Conservation (phyloP, 2,888 invertebrate species). For the Napeogenes inachia region DNA sequence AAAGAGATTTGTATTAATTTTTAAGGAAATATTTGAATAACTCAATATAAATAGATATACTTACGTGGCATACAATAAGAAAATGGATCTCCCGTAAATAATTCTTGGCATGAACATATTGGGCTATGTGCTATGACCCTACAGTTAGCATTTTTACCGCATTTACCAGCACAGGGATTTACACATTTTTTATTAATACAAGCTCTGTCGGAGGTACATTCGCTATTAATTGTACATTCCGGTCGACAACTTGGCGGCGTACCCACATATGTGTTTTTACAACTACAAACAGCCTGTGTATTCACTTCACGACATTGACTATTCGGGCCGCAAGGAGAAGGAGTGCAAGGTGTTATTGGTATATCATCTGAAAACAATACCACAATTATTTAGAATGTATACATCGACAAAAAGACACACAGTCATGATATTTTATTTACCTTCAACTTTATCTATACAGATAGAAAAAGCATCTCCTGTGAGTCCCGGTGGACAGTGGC, state of each 20-base stretch:
- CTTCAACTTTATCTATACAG: slow-evolving; percentile 72
- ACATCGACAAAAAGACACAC: background rate
- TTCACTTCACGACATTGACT: slow-evolving; percentile 83
- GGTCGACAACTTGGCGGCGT: slow-evolving; percentile 88
- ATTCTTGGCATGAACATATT: slow-evolving; percentile 84
- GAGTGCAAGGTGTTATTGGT: slow-evolving; percentile 78
- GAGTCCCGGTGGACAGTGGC: slow-evolving; percentile 82
- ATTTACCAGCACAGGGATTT: slow-evolving; percentile 87
- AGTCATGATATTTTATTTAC: slow-evolving; percentile 40
- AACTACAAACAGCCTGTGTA: slow-evolving; percentile 84
- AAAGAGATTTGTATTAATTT: background rate
- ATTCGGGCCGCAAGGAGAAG: slow-evolving; percentile 89
- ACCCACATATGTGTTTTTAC: slow-evolving; percentile 83
- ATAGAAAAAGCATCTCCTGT: slow-evolving; percentile 83
- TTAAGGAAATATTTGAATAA: background rate
- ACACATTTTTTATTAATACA: slow-evolving; percentile 87
- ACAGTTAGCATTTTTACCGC: slow-evolving; percentile 87
- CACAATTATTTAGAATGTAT: slow-evolving; percentile 2
- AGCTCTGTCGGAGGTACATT: slow-evolving; percentile 85
- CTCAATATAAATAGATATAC: slow-evolving; percentile 27
- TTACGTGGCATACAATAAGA: slow-evolving; percentile 75
- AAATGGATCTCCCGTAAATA: slow-evolving; percentile 88
- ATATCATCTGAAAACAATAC: slow-evolving; percentile 48
- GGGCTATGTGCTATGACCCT: slow-evolving; percentile 90
- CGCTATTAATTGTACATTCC: slow-evolving; percentile 88